These are phyloP conservation scores for Hypercompe scribonia DNA, from an alignment of 2,888 invertebrate species.

Conservation along the genomic window DNA sequence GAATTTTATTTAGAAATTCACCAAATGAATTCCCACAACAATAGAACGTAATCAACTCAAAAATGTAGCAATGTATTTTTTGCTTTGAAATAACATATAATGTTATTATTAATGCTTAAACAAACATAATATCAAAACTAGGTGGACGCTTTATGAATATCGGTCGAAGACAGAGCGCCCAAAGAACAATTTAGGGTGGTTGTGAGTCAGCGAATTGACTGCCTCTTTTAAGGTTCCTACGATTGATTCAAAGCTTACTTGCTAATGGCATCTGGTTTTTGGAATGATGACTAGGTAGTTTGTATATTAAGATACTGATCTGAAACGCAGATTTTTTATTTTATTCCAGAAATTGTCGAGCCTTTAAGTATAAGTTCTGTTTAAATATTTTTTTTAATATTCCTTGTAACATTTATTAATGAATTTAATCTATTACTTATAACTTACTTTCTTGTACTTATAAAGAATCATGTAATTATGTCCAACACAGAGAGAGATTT, in stretches of 20 bases:
- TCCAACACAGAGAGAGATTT: too few species aligned
- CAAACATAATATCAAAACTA: slow-evolving; percentile 60
- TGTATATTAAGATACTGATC: slow-evolving; percentile 21
- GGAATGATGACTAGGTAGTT: slow-evolving; percentile 71
- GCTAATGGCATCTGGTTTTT: slow-evolving; percentile 80
- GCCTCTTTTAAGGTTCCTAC: slow-evolving; percentile 70
- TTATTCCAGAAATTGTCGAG: neutral
- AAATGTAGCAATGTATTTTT: neutral
- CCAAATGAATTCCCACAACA: neutral
- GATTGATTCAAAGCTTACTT: slow-evolving; percentile 76
- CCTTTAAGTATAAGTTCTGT: neutral
- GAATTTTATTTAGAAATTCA: neutral
- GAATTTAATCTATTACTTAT: neutral
- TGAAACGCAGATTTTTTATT: slow-evolving; percentile 18
- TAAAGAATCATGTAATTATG: too few species aligned
- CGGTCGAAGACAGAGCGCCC: slow-evolving; percentile 65
- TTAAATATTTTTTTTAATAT: neutral
- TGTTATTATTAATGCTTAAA: slow-evolving; percentile 37
- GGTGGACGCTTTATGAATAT: slow-evolving; percentile 45
- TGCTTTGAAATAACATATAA: slow-evolving; percentile 7
- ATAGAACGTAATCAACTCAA: neutral
- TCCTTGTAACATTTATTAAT: neutral
- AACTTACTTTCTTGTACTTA: neutral
- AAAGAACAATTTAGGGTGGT: slow-evolving; percentile 72
- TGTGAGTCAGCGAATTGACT: slow-evolving; percentile 80